These are phyloP conservation scores for Thymelicus acteon DNA, from an alignment of 2,888 invertebrate genomes.

Conservation along the genomic window DNA sequence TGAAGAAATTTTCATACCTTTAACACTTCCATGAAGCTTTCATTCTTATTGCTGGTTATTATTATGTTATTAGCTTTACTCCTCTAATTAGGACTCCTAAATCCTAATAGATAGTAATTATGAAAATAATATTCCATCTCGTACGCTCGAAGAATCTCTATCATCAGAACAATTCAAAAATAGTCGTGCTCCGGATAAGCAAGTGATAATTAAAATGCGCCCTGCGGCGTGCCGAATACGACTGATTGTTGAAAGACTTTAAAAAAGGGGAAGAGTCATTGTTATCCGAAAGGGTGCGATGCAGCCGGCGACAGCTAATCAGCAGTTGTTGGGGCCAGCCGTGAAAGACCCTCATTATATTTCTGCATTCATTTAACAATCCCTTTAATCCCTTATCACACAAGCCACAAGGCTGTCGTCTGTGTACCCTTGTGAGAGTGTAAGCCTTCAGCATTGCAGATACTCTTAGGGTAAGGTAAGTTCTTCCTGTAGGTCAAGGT, in stretches of 20 bases:
- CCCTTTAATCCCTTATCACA: constrained; percentile 16
- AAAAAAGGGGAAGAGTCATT: constrained; percentile 16
- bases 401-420: too few relatives aligned
- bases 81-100: too few relatives aligned
- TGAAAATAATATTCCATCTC: too few relatives aligned
- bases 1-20: too few relatives aligned
- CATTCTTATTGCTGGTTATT: too few relatives aligned
- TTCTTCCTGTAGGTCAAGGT: too few relatives aligned
- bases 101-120: too few relatives aligned
- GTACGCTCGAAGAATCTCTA: not conserved
- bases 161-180: not conserved
- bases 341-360: constrained; percentile 17
- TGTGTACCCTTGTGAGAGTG: not conserved
- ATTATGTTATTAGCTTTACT: too few relatives aligned
- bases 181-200: not conserved
- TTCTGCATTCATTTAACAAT: constrained; percentile 13
- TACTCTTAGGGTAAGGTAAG: too few relatives aligned
- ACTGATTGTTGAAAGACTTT: constrained; percentile 6
- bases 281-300: not conserved
- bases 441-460: too few relatives aligned
- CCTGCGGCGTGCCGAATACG: not conserved
- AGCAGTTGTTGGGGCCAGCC: constrained; percentile 2
- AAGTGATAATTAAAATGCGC: constrained; percentile 11
- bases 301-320: constrained; percentile 15
- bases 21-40: too few relatives aligned